Evolutionary conservation across 2,888 invertebrate genomes (phyloP), one percentile per base, ranked within the genome.

Genomic region (Punctoribates punctum): DNA sequence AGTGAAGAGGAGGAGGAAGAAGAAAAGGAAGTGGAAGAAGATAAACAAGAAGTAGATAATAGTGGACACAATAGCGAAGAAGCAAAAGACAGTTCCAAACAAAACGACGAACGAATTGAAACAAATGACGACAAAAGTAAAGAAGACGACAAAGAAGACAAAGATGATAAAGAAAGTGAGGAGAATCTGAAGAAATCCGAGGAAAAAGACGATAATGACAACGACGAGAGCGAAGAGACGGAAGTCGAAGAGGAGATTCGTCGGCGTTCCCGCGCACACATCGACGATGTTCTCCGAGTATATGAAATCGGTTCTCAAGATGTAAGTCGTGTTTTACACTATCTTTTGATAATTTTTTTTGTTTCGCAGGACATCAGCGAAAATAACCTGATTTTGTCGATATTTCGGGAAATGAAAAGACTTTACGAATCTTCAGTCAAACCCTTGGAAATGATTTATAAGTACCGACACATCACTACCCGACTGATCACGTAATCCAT

Each of bases 401-500:
- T 93, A 34, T 87, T 94, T 42, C 89, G 90, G 80, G 94, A 94
- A 82, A 86, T 95, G 80, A 95, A 95, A 84, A 90, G 88, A 67
- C 86, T 93, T 74, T 93, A 94, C 81, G 94, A 94, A 83, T 89
- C 87, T 79, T 91, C 93, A 3, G 92, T 96, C 73, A 92, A 93
- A 84, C 95, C 95, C 0, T 85, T 96, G 81, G 96, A 96, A 86
- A 88, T 88, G n/a, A 85, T 93, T 42, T 96, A 94, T 85, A 94
- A 93, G 83, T 96, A 94, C 83, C 88, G 93, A 81, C 94, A 95
- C 84, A 87, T 96, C 77, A 94, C 94, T 83, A 94, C 94, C 83
- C 88, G 94, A 80, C 93, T 92, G 85, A 76, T 80, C 27, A 78
- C 74, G 78, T 78, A 73, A 73, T 57, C 70, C 5, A 23, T 73